phyloP scores from a whole-genome alignment of 2,888 invertebrate species.

The Andricus quercusramuli region DNA sequence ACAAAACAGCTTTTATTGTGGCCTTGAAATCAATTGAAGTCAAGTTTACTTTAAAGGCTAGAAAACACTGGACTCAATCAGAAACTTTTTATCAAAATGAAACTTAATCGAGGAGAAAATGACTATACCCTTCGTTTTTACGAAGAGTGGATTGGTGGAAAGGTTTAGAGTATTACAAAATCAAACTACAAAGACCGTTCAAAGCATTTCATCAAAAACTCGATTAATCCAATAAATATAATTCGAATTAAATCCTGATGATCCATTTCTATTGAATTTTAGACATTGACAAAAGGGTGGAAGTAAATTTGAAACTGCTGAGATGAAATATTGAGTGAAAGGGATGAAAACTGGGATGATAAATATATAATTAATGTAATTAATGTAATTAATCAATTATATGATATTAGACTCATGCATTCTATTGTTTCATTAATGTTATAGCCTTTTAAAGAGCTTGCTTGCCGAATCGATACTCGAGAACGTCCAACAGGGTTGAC shows the following conservation, averaged over 20 bases:
- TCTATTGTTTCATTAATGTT: slow-evolving; percentile 18
- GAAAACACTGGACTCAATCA: neutral
- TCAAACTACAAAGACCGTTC: slow-evolving; percentile 15
- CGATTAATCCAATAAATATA: slow-evolving; percentile 14
- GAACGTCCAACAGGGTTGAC: neutral
- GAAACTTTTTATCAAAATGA: neutral
- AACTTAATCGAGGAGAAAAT: neutral
- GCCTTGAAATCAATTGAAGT: neutral
- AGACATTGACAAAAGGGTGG: neutral
- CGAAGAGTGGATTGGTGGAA: neutral
- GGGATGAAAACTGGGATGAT: too few relatives aligned
- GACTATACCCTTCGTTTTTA: too few relatives aligned
- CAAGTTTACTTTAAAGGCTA: neutral
- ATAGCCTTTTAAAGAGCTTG: neutral
- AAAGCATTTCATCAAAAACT: neutral
- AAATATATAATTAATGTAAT: too few relatives aligned
- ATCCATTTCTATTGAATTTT: neutral
- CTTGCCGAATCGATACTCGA: slow-evolving; percentile 21
- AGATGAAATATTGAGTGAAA: too few relatives aligned
- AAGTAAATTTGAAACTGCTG: neutral
- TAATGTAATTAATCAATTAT: too few relatives aligned
- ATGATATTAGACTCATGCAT: neutral
- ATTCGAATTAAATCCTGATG: slow-evolving; percentile 9
- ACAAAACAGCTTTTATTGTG: neutral
- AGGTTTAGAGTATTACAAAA: neutral